These are phyloP conservation scores for Nematostella vectensis DNA, from an alignment of 92 coral and sea anemone genomes.

Conservation along the genomic window DNA sequence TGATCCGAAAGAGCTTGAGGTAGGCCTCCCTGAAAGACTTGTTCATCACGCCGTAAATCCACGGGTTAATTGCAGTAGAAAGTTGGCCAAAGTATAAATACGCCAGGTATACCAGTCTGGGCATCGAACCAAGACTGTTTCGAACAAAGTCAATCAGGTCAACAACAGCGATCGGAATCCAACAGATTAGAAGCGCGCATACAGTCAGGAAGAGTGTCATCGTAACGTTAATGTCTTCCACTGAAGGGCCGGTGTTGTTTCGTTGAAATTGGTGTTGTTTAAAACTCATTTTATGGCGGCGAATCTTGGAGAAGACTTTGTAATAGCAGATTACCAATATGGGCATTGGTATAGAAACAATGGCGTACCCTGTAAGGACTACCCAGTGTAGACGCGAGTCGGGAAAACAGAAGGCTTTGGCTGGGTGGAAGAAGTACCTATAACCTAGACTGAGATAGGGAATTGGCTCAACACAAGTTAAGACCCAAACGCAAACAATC, in stretches of 20 bases:
- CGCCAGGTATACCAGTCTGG: constrained; percentile 4
- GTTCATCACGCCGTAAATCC: constrained; percentile 13
- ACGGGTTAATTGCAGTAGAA: constrained; percentile 6
- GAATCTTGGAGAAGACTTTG: constrained; percentile 4
- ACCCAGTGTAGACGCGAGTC: constrained; percentile 2
- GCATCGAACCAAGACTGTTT: neutral
- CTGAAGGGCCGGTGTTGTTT: neutral
- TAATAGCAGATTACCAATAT: constrained; percentile 1
- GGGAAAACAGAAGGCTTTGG: constrained; percentile 8
- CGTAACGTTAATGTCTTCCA: constrained; percentile 12
- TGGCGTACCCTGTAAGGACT: constrained; percentile 1
- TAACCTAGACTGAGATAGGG: constrained; percentile 5
- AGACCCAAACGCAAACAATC: constrained; percentile 5
- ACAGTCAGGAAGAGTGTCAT: constrained; percentile 4
- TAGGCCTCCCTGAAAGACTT: constrained; percentile 8
- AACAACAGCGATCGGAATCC: constrained; percentile 11
- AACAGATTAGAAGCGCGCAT: constrained; percentile 1
- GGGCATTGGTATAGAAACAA: constrained; percentile 7
- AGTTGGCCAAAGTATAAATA: constrained; percentile 5
- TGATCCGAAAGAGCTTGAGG: neutral
- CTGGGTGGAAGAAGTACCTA: constrained; percentile 7
- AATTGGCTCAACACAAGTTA: constrained; percentile 4
- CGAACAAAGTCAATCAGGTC: constrained; percentile 5
- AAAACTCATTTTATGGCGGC: neutral
- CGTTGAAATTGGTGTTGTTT: neutral